Percentiles rank a stretch among this genome's conserved stretches.
Conservation (phyloP, 2,113 vertebrate genomes). For the Hyperopisus bebe region DNA sequence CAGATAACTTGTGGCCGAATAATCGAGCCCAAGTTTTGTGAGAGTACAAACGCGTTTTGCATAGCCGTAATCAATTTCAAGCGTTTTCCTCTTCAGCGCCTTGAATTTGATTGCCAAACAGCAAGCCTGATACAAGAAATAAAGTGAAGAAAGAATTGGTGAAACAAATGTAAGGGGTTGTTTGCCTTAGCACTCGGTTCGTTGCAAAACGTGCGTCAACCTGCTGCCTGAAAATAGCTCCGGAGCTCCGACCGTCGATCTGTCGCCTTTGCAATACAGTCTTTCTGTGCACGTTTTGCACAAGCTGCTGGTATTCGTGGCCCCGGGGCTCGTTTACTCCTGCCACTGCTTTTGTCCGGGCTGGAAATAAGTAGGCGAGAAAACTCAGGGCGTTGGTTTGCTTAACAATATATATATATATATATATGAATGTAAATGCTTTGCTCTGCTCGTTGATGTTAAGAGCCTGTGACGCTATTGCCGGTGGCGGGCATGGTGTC, state of each 20-base stretch:
- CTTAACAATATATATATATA: no score
- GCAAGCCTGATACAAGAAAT: not conserved
- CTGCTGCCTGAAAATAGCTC: not conserved
- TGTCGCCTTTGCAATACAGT: not conserved
- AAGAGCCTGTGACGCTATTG: not conserved
- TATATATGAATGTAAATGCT: not conserved
- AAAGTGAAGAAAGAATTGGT: not conserved
- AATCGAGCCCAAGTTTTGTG: not conserved
- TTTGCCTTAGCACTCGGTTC: not conserved
- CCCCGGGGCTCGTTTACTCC: not conserved
- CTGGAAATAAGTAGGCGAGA: not conserved
- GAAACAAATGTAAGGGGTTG: not conserved
- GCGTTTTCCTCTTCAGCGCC: not conserved
- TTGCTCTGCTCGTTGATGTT: not conserved
- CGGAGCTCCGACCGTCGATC: not conserved
- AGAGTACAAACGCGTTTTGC: not conserved
- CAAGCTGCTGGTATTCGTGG: not conserved
- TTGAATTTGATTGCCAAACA: not conserved
- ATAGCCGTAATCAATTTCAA: not conserved
- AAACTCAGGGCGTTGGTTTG: conserved; percentile 6
- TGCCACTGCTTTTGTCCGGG: not conserved
- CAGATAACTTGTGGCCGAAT: not conserved
- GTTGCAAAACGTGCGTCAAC: not conserved
- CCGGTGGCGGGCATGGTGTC: not conserved
- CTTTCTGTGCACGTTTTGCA: not conserved